Evolutionary conservation across 1,140 invertebrate genomes (phyloP).

Genomic region (Chrysopa pallens): DNA sequence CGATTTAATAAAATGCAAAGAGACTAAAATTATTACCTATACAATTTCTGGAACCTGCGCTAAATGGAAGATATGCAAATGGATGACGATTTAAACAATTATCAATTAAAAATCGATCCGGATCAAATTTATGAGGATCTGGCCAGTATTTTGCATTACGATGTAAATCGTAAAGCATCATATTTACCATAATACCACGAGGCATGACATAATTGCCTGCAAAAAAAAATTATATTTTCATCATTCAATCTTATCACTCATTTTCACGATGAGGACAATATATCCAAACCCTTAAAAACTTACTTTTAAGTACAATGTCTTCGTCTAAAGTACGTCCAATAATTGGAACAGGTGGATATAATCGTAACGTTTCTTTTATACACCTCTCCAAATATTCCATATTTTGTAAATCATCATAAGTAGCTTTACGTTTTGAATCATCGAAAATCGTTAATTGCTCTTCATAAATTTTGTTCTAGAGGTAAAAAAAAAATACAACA

Average conservation of each 20-base stretch:
- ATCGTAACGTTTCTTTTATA: slow-evolving; percentile 39
- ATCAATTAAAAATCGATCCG: slow-evolving; percentile 40
- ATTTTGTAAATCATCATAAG: slow-evolving; percentile 32
- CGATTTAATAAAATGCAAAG: neutral
- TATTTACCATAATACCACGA: slow-evolving; percentile 6
- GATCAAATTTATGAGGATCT: slow-evolving; percentile 47
- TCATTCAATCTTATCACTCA: too few species aligned
- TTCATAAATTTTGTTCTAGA: slow-evolving; percentile 26
- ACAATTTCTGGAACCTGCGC: slow-evolving; percentile 34
- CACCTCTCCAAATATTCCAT: slow-evolving; percentile 45
- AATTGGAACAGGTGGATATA: slow-evolving; percentile 52
- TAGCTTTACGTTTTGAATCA: slow-evolving; percentile 13
- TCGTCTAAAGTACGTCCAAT: slow-evolving; percentile 33
- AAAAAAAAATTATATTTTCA: too few species aligned
- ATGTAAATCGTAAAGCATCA: slow-evolving; percentile 34
- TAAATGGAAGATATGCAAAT: slow-evolving; percentile 33
- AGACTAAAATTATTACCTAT: slow-evolving; percentile 22
- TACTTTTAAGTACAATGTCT: slow-evolving; percentile 15
- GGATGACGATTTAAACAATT: slow-evolving; percentile 19
- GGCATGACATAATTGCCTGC: slow-evolving; percentile 8
- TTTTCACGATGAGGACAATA: too few species aligned
- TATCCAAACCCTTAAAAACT: too few species aligned
- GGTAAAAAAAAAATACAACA: neutral
- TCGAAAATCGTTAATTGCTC: slow-evolving; percentile 22
- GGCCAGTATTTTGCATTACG: slow-evolving; percentile 34